phyloP scores from a whole-genome alignment of 2,113 vertebrate genomes.

The Panurus biarmicus region DNA sequence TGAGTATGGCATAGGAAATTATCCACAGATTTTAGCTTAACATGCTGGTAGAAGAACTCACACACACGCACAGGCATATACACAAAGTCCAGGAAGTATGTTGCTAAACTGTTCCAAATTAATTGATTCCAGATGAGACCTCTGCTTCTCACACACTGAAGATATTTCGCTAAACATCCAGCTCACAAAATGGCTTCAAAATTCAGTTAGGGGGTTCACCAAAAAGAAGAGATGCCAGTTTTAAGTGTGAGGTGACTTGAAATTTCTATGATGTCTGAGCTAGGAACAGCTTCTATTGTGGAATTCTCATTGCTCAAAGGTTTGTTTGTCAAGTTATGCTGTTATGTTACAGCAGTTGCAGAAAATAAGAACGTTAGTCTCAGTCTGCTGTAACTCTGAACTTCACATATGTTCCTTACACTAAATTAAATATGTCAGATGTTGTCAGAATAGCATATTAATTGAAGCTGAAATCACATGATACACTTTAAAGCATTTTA shows the following conservation, averaged over 20 bases:
- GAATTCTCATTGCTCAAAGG: neutral
- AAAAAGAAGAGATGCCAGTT: neutral
- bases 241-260: conserved; percentile 13
- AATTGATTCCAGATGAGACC: conserved; percentile 59
- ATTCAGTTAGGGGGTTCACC: neutral
- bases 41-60: neutral
- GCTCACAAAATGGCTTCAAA: conserved; percentile 12
- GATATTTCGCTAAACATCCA: neutral
- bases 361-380: neutral
- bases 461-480: neutral
- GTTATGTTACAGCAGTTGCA: neutral
- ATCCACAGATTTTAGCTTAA: neutral
- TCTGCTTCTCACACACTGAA: conserved; percentile 16
- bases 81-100: neutral
- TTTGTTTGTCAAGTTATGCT: neutral
- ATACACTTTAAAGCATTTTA: neutral
- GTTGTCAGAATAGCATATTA: neutral
- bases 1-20: neutral
- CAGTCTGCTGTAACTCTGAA: neutral
- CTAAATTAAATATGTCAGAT: neutral
- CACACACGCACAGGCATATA: neutral
- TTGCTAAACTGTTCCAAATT: neutral
- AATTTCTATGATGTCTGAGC: neutral
- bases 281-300: neutral
- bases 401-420: neutral